phyloP scores from a whole-genome alignment of 2,113 vertebrate genomes.

The Neotragus moschatus region DNA sequence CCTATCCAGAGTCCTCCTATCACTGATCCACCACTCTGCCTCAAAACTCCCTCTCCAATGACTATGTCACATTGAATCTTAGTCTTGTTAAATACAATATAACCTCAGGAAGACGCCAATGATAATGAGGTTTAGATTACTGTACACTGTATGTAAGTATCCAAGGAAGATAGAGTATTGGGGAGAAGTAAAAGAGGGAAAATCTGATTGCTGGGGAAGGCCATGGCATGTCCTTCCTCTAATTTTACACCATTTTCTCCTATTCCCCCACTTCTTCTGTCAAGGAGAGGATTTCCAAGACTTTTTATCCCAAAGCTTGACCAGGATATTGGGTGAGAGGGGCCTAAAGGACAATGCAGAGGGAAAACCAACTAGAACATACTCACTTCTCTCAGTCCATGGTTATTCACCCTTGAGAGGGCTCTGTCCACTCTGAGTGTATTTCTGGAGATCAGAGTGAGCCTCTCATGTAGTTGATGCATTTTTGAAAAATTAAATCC shows the following conservation, averaged over 20 bases:
- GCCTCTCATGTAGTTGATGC: neutral
- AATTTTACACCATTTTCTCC: neutral
- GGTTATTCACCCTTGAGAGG: neutral
- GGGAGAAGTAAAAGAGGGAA: neutral
- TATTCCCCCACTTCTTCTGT: neutral
- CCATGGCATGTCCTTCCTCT: neutral
- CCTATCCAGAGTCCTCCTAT: too few species aligned
- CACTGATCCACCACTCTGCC: neutral
- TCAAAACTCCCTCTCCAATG: neutral
- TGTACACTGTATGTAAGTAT: neutral
- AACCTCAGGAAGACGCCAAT: neutral
- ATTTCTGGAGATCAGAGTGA: neutral
- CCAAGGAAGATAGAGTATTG: neutral
- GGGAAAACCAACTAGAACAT: neutral
- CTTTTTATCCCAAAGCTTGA: neutral
- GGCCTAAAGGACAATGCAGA: neutral
- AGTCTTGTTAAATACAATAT: neutral
- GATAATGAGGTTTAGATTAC: neutral
- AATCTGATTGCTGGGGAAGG: neutral
- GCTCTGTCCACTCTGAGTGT: neutral
- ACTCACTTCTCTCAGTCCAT: neutral
- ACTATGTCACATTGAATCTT: neutral
- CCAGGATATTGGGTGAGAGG: neutral
- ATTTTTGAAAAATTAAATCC: conserved; percentile 1
- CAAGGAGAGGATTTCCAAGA: neutral